Percentiles rank a stretch among this genome's conserved stretches.
Conservation (phyloP, 2,797 vertebrate genomes). For the Siniperca scherzeri region DNA sequence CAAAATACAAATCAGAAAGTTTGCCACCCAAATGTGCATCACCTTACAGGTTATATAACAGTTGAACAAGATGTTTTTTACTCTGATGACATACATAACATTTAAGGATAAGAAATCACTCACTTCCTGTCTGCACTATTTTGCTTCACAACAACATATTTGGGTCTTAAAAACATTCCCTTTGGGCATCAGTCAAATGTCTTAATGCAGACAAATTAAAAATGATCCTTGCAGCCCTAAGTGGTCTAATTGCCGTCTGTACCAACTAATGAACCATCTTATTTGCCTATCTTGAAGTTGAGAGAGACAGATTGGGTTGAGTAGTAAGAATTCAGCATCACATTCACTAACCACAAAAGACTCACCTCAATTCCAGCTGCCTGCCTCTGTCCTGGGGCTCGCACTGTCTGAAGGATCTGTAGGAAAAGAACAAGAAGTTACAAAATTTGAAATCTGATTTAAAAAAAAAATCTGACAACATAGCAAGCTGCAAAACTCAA, state of each 20-base stretch:
- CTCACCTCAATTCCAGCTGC: slow-evolving; percentile 95
- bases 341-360: slow-evolving; percentile 29
- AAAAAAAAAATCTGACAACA: background rate
- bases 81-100: background rate
- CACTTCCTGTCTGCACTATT: background rate
- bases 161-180: background rate
- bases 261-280: background rate
- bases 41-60: background rate
- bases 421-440: slow-evolving; percentile 4
- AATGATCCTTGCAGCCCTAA: background rate
- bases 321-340: background rate
- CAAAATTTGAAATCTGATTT: background rate
- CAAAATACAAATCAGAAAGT: background rate
- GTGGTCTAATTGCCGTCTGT: background rate
- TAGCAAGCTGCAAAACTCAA: background rate
- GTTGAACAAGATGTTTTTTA: background rate
- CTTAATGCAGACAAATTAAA: background rate
- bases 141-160: slow-evolving; percentile 2
- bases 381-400: slow-evolving; percentile 93
- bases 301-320: background rate
- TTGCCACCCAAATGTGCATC: background rate
- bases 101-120: background rate
- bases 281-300: background rate
- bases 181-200: background rate
- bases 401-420: slow-evolving; percentile 95